Percentiles rank a stretch among this genome's conserved stretches.
These are phyloP conservation scores for Chaenocephalus aceratus DNA, from an alignment of 2,113 vertebrate genomes.

Conservation along the genomic window DNA sequence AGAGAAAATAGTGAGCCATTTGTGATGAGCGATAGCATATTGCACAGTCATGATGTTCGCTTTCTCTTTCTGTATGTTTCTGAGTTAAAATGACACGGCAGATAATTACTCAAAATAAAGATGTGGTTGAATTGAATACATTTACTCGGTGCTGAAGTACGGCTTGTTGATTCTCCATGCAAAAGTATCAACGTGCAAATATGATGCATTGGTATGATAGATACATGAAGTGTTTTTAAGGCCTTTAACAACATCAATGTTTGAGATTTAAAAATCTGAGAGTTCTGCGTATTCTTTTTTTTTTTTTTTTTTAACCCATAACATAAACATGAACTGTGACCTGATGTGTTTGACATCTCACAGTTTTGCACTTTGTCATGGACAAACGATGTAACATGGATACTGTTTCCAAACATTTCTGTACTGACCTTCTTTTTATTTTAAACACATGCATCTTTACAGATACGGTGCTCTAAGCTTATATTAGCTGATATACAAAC, in stretches of 20 bases:
- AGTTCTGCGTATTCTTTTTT: background rate
- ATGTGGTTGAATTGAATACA: background rate
- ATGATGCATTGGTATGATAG: background rate
- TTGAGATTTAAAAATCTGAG: background rate
- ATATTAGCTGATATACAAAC: no score
- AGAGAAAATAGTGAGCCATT: conserved; percentile 45
- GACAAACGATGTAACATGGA: no score
- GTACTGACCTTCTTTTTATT: no score
- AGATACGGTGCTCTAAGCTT: no score
- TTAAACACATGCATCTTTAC: no score
- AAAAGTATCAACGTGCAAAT: background rate
- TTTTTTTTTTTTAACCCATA: background rate
- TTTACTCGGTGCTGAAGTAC: background rate
- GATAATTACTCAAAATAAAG: background rate
- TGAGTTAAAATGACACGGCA: conserved; percentile 8
- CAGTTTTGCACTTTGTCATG: no score
- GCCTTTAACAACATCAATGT: background rate
- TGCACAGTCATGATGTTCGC: conserved; percentile 60
- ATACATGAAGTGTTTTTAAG: background rate
- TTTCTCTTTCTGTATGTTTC: conserved; percentile 27
- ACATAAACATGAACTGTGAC: background rate
- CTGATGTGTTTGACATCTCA: no score
- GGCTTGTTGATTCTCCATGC: no score
- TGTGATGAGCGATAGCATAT: conserved; percentile 62
- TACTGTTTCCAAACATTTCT: no score